Evolutionary conservation across 2,113 vertebrate genomes (phyloP), one percentile per base, ranked within the genome.

Genomic region (Podocnemis expansa): DNA sequence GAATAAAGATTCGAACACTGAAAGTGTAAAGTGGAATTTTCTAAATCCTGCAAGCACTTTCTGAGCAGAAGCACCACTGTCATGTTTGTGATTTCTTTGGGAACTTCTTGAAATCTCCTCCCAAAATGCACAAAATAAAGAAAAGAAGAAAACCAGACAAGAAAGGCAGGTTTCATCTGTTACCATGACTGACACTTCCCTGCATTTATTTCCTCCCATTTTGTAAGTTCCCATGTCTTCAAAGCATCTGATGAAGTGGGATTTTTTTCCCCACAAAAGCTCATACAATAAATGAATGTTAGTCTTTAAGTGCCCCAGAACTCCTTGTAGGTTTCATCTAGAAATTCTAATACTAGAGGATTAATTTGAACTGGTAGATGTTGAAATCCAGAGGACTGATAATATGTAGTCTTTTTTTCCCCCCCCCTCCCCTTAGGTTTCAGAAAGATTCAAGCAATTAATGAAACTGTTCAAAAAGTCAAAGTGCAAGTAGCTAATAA

Each of bases 381-480:
- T 5, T 85, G 24, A 92, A 63, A 54, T 89, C 5, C 22, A 82
- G 45, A 58, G 6, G 41, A 11, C 89, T 87, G 89, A 96, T 82
- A 31, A 16, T 78, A 0, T 19, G 2, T 51, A 6, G 11, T 63
- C 34, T 38, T 58, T 27, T 93, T 95, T 95, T 89, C 56, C 84
- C n/a, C 88, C 56, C 84, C n/a, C 88, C 93, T 82, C 97, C 85
- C 31, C 1, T 58, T 95, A 99, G 99, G 98, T 99, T 93, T 99
- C 98, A 93, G 98, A 99, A 96, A 98, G 99, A 93, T 99, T 99
- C 95, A 96, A 98, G 93, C 99, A 99, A 85, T 98, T 99, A 92
- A 98, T 99, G 99, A 99, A 99, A 97, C 98, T 99, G 80, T 99
- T 99, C 97, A 99, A 99, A 98, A 99, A 99, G 97, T 98, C 98